phyloP scores from a whole-genome alignment of 2,113 vertebrate genomes.

The Garra rufa region DNA sequence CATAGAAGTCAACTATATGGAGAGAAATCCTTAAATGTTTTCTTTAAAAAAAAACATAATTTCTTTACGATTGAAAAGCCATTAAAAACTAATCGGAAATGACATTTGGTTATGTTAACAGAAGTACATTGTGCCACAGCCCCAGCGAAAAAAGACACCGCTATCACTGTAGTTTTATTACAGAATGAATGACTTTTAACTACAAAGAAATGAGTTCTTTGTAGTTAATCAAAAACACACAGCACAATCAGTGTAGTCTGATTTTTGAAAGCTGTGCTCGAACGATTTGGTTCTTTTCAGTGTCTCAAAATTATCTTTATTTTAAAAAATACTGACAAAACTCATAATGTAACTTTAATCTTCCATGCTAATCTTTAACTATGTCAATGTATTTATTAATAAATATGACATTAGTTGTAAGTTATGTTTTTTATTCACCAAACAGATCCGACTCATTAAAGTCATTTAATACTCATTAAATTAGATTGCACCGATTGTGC shows the following conservation, averaged over 20 bases:
- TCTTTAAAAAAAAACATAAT: no score
- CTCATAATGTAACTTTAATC: neutral
- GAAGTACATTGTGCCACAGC: neutral
- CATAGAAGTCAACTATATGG: no score
- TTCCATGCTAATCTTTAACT: neutral
- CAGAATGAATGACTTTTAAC: neutral
- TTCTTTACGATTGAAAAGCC: no score
- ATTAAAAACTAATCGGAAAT: neutral
- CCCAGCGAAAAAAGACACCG: neutral
- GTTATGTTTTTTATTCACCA: neutral
- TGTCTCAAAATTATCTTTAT: no score
- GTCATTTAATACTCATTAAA: neutral
- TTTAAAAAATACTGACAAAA: no score
- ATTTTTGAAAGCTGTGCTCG: no score
- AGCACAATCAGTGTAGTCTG: no score
- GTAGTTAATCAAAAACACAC: no score
- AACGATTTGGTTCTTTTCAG: no score
- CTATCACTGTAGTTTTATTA: neutral
- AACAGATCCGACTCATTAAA: neutral
- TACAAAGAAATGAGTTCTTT: no score
- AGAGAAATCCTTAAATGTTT: no score
- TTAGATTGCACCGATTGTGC: neutral
- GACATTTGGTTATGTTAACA: no score
- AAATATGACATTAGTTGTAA: neutral
- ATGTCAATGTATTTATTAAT: neutral